A percentile compares a stretch with the other conserved stretches of the same genome.
Evolutionary conservation across 2,113 vertebrate species (phyloP).

Genomic region (Sialia sialis): DNA sequence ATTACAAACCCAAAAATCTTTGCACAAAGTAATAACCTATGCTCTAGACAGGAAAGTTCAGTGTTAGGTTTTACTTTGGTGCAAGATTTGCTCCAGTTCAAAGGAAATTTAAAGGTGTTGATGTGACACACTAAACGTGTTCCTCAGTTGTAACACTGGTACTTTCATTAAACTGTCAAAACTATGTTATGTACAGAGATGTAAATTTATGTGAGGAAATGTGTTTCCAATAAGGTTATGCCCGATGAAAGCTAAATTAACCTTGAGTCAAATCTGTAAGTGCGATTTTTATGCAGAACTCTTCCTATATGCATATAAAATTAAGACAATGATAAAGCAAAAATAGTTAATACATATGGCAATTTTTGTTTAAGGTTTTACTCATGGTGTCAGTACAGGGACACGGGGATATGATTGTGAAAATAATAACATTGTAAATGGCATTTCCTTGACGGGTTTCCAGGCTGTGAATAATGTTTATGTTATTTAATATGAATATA

Average conservation of each 20-base stretch:
- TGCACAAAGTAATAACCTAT: conserved; percentile 29
- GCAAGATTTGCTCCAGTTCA: conserved; percentile 33
- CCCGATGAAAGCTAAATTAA: conserved; percentile 39
- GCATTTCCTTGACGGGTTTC: not conserved
- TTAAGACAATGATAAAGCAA: not conserved
- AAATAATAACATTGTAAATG: not conserved
- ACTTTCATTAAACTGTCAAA: conserved; percentile 50
- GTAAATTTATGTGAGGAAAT: conserved; percentile 9
- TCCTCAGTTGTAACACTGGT: not conserved
- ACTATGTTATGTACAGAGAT: not conserved
- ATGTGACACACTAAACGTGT: conserved; percentile 16
- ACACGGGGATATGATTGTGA: not conserved
- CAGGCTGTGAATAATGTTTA: not conserved
- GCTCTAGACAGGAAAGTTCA: conserved; percentile 15
- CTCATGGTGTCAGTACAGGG: not conserved
- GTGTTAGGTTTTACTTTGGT: not conserved
- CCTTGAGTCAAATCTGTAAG: not conserved
- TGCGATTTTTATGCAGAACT: not conserved
- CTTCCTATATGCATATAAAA: not conserved
- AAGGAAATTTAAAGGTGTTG: conserved; percentile 29
- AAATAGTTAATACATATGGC: not conserved
- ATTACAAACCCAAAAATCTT: conserved; percentile 30
- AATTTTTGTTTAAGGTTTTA: not conserved
- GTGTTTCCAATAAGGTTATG: conserved; percentile 17
- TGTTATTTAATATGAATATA: not conserved